Evolutionary conservation across 2,113 vertebrate genomes (phyloP).

Genomic region (Typhlomys cinereus): DNA sequence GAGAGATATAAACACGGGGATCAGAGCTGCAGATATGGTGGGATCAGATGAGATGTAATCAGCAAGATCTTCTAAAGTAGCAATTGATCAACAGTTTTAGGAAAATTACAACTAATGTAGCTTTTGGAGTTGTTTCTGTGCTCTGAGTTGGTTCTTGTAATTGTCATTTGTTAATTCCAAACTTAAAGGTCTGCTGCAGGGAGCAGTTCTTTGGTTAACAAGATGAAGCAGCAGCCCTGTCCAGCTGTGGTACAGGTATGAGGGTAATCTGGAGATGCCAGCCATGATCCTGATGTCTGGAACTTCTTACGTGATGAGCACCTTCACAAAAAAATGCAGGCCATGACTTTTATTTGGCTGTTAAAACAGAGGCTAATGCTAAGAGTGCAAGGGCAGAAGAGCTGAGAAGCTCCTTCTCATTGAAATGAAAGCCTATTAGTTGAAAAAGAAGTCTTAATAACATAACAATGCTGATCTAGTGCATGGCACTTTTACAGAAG

Average conservation of each 20-base stretch:
- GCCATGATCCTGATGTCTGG: not conserved
- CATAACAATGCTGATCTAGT: not conserved
- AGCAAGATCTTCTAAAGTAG: not conserved
- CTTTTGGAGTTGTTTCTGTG: not conserved
- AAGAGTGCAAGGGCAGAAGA: conserved; percentile 18
- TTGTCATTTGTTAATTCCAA: not conserved
- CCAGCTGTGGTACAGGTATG: not conserved
- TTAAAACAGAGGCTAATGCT: not conserved
- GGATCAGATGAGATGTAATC: not conserved
- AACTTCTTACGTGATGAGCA: not conserved
- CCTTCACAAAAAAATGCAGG: not conserved
- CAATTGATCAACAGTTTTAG: not conserved
- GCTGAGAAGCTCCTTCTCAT: not conserved
- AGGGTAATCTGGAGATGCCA: not conserved
- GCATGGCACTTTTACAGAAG: not conserved
- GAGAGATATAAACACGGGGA: not conserved
- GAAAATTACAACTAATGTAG: not conserved
- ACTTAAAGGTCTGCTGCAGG: not conserved
- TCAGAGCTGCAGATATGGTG: not conserved
- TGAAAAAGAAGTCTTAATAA: not conserved
- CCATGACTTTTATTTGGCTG: not conserved
- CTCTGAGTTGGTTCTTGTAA: not conserved
- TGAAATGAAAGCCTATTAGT: not conserved
- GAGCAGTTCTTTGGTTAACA: not conserved
- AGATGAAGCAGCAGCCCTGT: not conserved